Base-by-base conservation (phyloP, 2,113 vertebrate species). In the Riparia riparia region DNA sequence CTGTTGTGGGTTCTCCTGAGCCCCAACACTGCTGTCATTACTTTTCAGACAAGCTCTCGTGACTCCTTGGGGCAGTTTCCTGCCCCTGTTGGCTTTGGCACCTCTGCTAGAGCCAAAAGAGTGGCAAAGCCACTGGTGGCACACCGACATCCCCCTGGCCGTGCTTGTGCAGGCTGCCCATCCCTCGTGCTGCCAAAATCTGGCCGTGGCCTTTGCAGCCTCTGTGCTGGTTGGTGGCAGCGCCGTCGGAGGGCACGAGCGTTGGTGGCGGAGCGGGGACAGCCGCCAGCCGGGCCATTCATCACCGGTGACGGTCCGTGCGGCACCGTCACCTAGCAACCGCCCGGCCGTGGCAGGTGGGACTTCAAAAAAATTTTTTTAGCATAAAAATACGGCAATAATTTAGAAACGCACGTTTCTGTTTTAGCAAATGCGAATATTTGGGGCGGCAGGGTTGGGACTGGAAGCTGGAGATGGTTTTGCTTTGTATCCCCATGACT, bases 261-360 rank as follows among this genome's bases (percentile, higher is more conserved):
- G 56, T 70, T 0, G 3, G 54, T 5, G 21, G 60, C 0, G 1
- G 80, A 42, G 86, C 97, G 97, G 99, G 99, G 99, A 98, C 99
- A 97, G 99, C 98, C 97, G 97, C 99, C 99, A 99, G 98, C 98
- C 96, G 89, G 98, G 98, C 99, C 99, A 99, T 99, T 98, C 99
- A 99, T 99, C 99, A 99, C 98, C 97, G 97, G 98, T 96, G 98
- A 99, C 98, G 98, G 98, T 98, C 98, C 98, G 96, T 99, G 99
- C 98, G 98, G 98, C 98, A 98, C 97, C 63, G 99, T 99, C 99
- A 98, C 99, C 98, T 99, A 99, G 99, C 99, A 99, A 99, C 99
- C 97, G 97, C 99, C 99, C 90, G 98, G 99, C 99, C 98, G 98
- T 69, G 90, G 95, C 97, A 96, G 97, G 97, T 37, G 2, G 86